phyloP scores from a whole-genome alignment of 2,113 vertebrate species.

The Leptobrachium ailaonicum region DNA sequence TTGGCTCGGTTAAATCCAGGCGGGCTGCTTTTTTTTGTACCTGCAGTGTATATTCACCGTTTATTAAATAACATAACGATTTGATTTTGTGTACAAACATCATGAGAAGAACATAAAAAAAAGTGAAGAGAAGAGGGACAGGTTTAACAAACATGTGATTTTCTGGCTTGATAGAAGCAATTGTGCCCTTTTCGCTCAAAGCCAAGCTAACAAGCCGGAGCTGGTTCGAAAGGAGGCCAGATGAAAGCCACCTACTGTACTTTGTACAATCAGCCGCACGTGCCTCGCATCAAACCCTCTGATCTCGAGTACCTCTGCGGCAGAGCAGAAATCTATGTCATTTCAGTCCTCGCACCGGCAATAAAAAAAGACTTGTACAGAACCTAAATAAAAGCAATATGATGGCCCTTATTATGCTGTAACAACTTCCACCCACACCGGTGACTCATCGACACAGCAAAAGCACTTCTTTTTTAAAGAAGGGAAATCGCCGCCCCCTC shows the following conservation, averaged over 20 bases:
- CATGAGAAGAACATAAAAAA: no score
- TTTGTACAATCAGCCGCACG: neutral
- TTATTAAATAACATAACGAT: no score
- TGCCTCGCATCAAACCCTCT: conserved; percentile 9
- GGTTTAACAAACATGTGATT: no score
- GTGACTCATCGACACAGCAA: conserved; percentile 28
- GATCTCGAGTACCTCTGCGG: neutral
- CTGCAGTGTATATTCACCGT: no score
- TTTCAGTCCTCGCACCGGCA: conserved; percentile 38
- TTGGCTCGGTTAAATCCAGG: no score
- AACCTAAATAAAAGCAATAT: conserved; percentile 44
- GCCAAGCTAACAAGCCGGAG: neutral
- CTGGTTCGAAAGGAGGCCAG: neutral
- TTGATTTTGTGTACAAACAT: no score
- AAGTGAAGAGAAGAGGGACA: no score
- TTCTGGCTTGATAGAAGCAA: neutral
- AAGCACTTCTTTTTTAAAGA: neutral
- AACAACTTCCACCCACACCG: conserved; percentile 44
- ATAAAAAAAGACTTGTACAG: conserved; percentile 38
- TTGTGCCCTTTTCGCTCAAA: neutral
- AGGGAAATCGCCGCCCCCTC: neutral
- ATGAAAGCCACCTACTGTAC: neutral
- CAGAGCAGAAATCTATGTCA: conserved; percentile 26
- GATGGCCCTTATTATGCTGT: conserved; percentile 41
- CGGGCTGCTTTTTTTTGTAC: no score